Base-by-base conservation (phyloP, 2,113 vertebrate species). In the Cyanoramphus novaezelandiae region DNA sequence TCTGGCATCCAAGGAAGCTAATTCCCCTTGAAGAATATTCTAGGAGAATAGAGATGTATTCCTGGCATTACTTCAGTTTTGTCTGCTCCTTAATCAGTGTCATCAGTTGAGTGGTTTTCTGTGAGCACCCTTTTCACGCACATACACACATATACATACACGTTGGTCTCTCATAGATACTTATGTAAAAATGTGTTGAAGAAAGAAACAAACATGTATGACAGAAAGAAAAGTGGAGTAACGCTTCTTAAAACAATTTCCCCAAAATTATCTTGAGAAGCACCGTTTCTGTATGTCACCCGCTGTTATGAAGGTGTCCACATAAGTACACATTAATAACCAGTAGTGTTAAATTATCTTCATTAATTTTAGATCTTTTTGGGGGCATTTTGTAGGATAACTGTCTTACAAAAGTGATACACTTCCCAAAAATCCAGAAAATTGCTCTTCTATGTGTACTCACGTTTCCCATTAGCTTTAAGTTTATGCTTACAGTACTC, bases 361-460 rank as follows among this genome's bases (percentile, higher is more conserved):
- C 0, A 43, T 50, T 2, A 72, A 52, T 78, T 87, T 84, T 46
- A 46, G 17, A 18, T 31, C 39, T 2, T 7, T 63, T 76, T 74
- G 20, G 5, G 1, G 57, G 29, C 5, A 20, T 46, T 84, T 64
- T 69, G 8, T 33, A 46, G 29, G 5, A 31, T 53, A 0, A 0
- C 13, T 41, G 7, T 37, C 4, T 78, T 74, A 47, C 10, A 12
- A 0, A 0, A 55, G 19, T 12, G 16, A 46, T 19, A n/a, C 7
- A 31, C 12, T 62, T 80, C 41, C 62, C 23, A 78, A 63, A 84
- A 90, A 69, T 47, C 3, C 8, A 49, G 43, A 52, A 52, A 67
- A 17, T 17, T 3, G 0, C 29, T 35, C 20, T 31, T 63, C 13
- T 47, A 2, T 31, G 17, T 6, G 0, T 37, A 10, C 1, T 65